A percentile compares a stretch with the other conserved stretches of the same genome.
phyloP scores from a whole-genome alignment of 1,140 invertebrate species.

The Epicauta chinensis region DNA sequence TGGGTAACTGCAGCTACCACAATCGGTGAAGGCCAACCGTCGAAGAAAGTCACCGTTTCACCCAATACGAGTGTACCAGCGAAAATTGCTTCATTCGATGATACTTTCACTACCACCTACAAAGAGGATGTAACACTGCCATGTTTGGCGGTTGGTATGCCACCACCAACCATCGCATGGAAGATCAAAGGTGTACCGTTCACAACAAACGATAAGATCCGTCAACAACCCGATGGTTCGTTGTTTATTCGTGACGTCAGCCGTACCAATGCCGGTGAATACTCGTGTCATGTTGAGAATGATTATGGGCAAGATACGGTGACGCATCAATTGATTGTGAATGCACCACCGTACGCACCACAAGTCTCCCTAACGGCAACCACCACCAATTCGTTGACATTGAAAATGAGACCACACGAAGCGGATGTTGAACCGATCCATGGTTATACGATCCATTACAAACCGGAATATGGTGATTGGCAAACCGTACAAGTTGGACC shows the following conservation, averaged over 20 bases:
- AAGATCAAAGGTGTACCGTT: conserved; percentile 56
- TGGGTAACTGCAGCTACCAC: conserved; percentile 92
- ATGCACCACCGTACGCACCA: conserved; percentile 39
- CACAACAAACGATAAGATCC: conserved; percentile 59
- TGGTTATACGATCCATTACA: conserved; percentile 88
- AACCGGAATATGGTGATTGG: conserved; percentile 90
- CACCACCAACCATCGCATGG: conserved; percentile 83
- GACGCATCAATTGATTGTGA: conserved; percentile 80
- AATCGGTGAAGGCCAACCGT: conserved; percentile 86
- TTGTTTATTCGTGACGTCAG: conserved; percentile 84
- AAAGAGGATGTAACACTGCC: conserved; percentile 87
- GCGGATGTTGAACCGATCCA: conserved; percentile 66
- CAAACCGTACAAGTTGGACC: conserved; percentile 73
- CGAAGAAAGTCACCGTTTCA: conserved; percentile 75
- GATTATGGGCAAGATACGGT: conserved; percentile 87
- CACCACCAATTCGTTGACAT: conserved; percentile 74
- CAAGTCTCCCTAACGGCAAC: conserved; percentile 45
- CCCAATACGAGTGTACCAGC: conserved; percentile 82
- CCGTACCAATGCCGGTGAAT: conserved; percentile 83
- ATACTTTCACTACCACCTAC: conserved; percentile 81
- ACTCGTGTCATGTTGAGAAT: conserved; percentile 88
- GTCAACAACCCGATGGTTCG: conserved; percentile 81
- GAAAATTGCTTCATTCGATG: conserved; percentile 88
- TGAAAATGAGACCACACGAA: conserved; percentile 67
- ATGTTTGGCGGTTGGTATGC: conserved; percentile 84